Evolutionary conservation across 1,140 invertebrate species (phyloP).

Genomic region (Penaeus indicus): DNA sequence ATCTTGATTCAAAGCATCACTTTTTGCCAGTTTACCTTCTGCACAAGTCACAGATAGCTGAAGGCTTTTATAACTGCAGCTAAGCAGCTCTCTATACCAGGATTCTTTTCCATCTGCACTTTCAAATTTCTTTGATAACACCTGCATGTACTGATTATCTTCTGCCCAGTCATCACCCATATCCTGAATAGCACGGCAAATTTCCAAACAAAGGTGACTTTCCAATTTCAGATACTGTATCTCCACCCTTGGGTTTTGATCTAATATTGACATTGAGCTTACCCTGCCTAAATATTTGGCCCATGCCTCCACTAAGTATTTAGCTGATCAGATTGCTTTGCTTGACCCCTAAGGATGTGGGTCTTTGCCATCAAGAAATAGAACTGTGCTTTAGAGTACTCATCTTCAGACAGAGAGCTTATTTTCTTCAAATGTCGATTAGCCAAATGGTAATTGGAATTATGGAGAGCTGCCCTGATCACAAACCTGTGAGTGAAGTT

Average conservation of each 20-base stretch:
- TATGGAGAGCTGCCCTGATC: constrained; percentile 51
- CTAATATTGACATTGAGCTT: constrained; percentile 4
- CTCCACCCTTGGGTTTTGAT: constrained; percentile 43
- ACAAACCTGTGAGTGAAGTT: constrained; percentile 51
- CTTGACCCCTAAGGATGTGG: constrained; percentile 42
- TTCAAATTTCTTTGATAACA: constrained; percentile 52
- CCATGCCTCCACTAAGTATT: constrained; percentile 62
- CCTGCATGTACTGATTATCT: constrained; percentile 49
- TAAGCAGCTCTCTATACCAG: constrained; percentile 49
- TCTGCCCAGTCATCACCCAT: constrained; percentile 43
- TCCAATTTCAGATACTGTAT: constrained; percentile 55
- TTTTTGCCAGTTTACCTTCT: constrained; percentile 32
- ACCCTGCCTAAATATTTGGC: constrained; percentile 60
- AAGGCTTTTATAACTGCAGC: constrained; percentile 48
- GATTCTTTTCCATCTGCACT: constrained; percentile 18
- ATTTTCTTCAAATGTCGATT: constrained; percentile 57
- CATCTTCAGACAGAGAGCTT: constrained; percentile 38
- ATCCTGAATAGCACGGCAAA: constrained; percentile 50
- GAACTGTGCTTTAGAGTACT: constrained; percentile 38
- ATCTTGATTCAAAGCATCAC: not conserved
- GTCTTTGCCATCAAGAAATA: constrained; percentile 58
- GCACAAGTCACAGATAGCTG: constrained; percentile 33
- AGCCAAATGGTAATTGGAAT: constrained; percentile 60
- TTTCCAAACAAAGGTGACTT: constrained; percentile 49
- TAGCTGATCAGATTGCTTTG: constrained; percentile 39